Base-by-base conservation (phyloP, 2,113 vertebrate genomes). In the Noturus placidus region DNA sequence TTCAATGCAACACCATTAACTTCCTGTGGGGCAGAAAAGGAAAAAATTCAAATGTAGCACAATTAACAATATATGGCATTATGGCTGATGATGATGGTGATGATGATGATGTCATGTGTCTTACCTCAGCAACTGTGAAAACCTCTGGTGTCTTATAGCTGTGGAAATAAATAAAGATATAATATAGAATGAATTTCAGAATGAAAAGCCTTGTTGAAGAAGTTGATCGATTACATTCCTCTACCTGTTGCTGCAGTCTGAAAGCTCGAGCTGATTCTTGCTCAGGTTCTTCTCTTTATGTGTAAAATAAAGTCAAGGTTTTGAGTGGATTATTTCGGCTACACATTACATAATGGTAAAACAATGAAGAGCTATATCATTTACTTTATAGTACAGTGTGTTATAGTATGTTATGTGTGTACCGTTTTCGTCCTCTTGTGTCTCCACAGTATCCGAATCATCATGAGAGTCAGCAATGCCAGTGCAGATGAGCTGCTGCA, bases 401-500 rank as follows among this genome's bases (percentile, higher is more conserved):
- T 25, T 11, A 46, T 74, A 76, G 4, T 30, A 54, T 30, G 13
- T 25, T 76, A n/a, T 61, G 4, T 17, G 7, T 88, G 11, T 33
- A 88, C 88, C 88, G 10, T 42, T 89, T 65, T 88, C 87, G 42
- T 89, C 84, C 1, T 89, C 86, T 72, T 89, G 88, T 56, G 93
- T 88, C 0, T 93, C 92, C 5, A 87, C 92, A 2, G 94, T 95
- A 57, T 97, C 95, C 0, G 92, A 94, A 82, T 98, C 96, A 2
- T 95, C 93, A 19, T 96, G 96, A n/a, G 89, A 87, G 79, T 96
- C 95, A 0, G 94, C 94, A 83, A 95, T 90, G 9, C 96, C 95
- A 0, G 96, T 96, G 86, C 94, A 96, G 92, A 97, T 96, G 83
- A 99, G 95, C 93, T 99, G 98, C 93, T 98, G 97, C 57, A 99